Conservation (phyloP, 1,140 invertebrate genomes). For the Lordiphosa mommai region DNA sequence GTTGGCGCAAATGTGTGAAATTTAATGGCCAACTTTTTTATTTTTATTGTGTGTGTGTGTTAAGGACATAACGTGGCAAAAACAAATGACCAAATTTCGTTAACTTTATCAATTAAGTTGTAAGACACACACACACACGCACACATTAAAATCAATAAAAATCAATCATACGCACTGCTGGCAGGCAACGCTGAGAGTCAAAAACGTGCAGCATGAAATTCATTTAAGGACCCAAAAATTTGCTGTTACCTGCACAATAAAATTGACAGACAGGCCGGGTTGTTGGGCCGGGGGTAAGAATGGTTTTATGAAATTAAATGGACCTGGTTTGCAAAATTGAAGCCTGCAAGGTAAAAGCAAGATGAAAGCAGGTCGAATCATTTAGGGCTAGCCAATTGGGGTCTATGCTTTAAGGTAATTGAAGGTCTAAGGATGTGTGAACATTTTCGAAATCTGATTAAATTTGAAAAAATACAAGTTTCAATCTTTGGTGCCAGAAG, state of each 20-base stretch:
- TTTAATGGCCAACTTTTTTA: constrained; percentile 54
- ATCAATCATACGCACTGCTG: constrained; percentile 63
- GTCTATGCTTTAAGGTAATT: neutral
- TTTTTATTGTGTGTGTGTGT: constrained; percentile 30
- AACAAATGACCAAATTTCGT: constrained; percentile 45
- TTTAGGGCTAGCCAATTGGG: neutral
- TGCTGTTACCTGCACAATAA: constrained; percentile 27
- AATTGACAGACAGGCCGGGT: constrained; percentile 49
- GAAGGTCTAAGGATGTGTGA: neutral
- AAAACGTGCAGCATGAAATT: constrained; percentile 57
- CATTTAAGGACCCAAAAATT: constrained; percentile 48
- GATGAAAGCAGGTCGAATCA: constrained; percentile 13
- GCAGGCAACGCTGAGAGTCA: constrained; percentile 28
- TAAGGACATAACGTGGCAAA: constrained; percentile 39
- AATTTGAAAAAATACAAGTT: too few species aligned
- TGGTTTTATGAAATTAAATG: constrained; percentile 41
- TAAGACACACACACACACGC: constrained; percentile 16
- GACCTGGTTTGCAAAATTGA: neutral
- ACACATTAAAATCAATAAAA: constrained; percentile 68
- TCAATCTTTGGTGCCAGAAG: too few species aligned
- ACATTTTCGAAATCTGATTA: neutral
- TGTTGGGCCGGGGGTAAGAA: neutral
- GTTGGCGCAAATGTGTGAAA: constrained; percentile 41
- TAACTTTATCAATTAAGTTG: constrained; percentile 75
- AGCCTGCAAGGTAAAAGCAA: neutral